These are phyloP conservation scores for Barbus barbus DNA, from an alignment of 2,113 vertebrate genomes.

Conservation along the genomic window DNA sequence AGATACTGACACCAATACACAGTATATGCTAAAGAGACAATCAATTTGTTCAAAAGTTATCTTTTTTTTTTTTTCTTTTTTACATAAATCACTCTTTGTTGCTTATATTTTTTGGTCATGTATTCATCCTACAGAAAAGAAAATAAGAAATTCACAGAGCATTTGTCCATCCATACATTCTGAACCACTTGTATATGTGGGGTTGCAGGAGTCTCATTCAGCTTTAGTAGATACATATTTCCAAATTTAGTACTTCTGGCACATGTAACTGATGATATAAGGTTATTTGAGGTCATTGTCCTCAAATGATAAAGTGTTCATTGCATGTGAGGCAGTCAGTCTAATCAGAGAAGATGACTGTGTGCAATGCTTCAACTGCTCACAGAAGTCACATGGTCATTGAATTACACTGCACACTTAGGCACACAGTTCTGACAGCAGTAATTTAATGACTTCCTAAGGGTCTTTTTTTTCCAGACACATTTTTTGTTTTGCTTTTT, in stretches of 20 bases:
- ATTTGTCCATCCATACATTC: not conserved
- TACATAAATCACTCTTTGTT: no score
- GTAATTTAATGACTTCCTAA: slow-evolving; percentile 11
- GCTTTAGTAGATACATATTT: not conserved
- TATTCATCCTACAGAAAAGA: not conserved
- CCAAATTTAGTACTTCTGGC: not conserved
- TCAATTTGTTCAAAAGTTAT: no score
- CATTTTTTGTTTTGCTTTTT: not conserved
- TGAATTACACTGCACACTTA: not conserved
- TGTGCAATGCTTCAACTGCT: not conserved
- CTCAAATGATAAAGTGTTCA: not conserved
- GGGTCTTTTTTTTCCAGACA: not conserved
- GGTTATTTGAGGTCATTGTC: not conserved
- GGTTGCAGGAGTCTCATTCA: not conserved
- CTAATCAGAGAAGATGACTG: not conserved
- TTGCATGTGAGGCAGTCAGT: not conserved
- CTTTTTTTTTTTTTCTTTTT: no score
- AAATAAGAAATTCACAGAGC: not conserved
- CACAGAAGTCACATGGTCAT: not conserved
- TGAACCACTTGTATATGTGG: not conserved
- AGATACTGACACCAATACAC: no score
- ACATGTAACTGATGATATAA: not conserved
- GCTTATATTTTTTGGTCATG: not conserved
- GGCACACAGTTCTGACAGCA: not conserved
- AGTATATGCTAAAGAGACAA: no score